Evolutionary conservation across 2,113 vertebrate genomes (phyloP).

Genomic region (Mormoops blainvillei): DNA sequence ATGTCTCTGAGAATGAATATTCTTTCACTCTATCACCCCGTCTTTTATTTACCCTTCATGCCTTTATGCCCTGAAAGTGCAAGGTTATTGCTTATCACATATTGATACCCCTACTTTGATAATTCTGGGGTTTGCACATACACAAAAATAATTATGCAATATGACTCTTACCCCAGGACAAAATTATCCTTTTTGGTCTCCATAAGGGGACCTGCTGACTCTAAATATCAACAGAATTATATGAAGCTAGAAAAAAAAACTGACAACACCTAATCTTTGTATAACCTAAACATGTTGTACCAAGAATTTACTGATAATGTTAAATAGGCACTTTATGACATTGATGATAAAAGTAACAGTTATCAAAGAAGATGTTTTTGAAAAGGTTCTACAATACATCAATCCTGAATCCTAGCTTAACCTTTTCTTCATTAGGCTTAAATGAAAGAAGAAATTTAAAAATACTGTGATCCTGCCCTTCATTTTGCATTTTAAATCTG

Average conservation of each 20-base stretch:
- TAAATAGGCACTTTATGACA: background rate
- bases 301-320: background rate
- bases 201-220: background rate
- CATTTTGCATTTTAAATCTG: constrained; percentile 12
- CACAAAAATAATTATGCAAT: background rate
- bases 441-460: background rate
- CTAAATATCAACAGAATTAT: background rate
- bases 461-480: background rate
- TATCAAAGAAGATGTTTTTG: background rate
- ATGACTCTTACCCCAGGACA: background rate
- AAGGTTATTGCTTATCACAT: background rate
- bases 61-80: background rate
- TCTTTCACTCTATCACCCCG: background rate
- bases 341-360: background rate
- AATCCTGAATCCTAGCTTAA: background rate
- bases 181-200: background rate
- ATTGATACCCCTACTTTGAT: background rate
- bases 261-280: background rate
- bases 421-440: background rate
- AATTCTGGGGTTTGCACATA: constrained; percentile 4
- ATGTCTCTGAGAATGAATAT: background rate
- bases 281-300: background rate
- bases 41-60: background rate
- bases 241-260: background rate
- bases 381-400: background rate